Evolutionary conservation across 2,888 invertebrate genomes (phyloP), one percentile per base, ranked within the genome.

Genomic region (Dicyrtomina minuta): DNA sequence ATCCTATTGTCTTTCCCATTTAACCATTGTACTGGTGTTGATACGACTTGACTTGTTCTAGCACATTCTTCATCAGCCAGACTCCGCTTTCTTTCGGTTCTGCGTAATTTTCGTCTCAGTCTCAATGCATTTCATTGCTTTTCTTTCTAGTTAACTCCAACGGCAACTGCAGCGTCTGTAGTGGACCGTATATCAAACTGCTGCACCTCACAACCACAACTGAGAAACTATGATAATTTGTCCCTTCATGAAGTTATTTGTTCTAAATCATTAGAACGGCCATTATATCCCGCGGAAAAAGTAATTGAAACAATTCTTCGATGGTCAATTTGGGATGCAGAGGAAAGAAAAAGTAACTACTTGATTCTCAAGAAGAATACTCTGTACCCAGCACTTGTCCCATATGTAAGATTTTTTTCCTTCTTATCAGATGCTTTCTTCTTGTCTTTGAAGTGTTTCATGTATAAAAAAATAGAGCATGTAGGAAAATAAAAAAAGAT

Each of bases 241-340:
- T 88, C 89, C 78, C 81, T 95, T 0, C 90, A 91, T 80, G 95
- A 96, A 82, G 88, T 90, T 0, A 88, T 93, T 75, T 86, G 92
- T 78, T 87, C 88, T 76, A 91, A 89, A 26, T 85, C 88, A 17
- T 82, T 92, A 82, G 87, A 88, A 64, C 85, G 95, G 0, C 89
- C 91, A 0, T 84, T 95, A 1, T 93, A 93, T 81, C 87, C 90
- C 77, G 86, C 88, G 62, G 91, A 91, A 80, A 86, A 87, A 62
- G 51, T 64, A 49, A 62, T 46, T 59, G 79, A 79, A 77, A 80
- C 82, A 0, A 89, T 90, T 0, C 83, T 90, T 0, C 86, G 90
- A 64, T 95, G 96, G 95, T 88, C 92, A 1, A 90, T 90, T 79
- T 95, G 95, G 94, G 89, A 91, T 62, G 89, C 90, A 70, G 87